A percentile compares a stretch with the other conserved stretches of the same genome.
phyloP scores from a whole-genome alignment of 30 jellyfish, hydroid and myxozoan species.

The Hydractinia echinata region DNA sequence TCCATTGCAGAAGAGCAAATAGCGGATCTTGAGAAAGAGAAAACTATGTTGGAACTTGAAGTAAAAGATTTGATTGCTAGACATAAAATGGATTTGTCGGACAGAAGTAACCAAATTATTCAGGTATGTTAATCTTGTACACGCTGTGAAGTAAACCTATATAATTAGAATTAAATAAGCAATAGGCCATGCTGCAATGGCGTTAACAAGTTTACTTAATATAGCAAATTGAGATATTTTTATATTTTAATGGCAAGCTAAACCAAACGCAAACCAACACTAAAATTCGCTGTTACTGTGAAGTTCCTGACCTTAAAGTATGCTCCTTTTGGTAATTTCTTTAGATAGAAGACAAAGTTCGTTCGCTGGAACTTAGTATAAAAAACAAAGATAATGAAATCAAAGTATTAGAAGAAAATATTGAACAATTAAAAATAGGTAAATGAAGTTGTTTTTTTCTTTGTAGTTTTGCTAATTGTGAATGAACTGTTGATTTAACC shows the following conservation, averaged over 20 bases:
- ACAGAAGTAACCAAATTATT: slow-evolving; percentile 38
- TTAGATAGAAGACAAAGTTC: slow-evolving; percentile 69
- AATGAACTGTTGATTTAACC: too few relatives aligned
- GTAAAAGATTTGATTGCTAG: slow-evolving; percentile 88
- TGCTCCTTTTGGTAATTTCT: not conserved
- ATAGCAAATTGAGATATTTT: too few relatives aligned
- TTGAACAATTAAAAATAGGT: slow-evolving; percentile 71
- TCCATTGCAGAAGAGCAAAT: slow-evolving; percentile 98
- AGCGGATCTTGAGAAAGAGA: slow-evolving; percentile 92
- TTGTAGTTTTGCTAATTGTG: not conserved
- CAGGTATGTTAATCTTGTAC: too few relatives aligned
- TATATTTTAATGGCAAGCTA: too few relatives aligned
- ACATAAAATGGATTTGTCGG: slow-evolving; percentile 75
- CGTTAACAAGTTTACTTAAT: too few relatives aligned
- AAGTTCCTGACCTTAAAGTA: too few relatives aligned
- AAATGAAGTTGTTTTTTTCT: not conserved
- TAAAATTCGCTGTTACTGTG: too few relatives aligned
- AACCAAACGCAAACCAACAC: too few relatives aligned
- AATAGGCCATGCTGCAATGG: too few relatives aligned
- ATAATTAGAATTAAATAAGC: too few relatives aligned
- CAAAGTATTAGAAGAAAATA: slow-evolving; percentile 46
- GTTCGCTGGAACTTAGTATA: slow-evolving; percentile 32
- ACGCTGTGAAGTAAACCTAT: too few relatives aligned
- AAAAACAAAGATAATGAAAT: slow-evolving; percentile 44
- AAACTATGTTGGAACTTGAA: slow-evolving; percentile 93